Base-by-base conservation (phyloP, 2,797 vertebrate species). In the Malacoctenus gilli region DNA sequence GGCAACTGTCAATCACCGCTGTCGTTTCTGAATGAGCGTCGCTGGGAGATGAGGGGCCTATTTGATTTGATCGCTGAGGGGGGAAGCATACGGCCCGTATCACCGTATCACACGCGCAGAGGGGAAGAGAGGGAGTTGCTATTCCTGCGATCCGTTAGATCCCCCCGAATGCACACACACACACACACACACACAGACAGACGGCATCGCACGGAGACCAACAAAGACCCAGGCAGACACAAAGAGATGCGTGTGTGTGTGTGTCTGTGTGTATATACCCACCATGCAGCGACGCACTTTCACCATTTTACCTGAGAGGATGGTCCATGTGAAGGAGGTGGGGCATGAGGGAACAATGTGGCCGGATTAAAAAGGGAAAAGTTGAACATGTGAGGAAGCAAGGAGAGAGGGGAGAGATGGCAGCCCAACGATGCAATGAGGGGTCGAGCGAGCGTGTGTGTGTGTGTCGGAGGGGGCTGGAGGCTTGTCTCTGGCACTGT, bases 21-120 rank as follows among this genome's bases (percentile, higher is more conserved):
- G 85, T 81, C 72, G 41, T 47, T 70, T 86, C 57, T 78, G 84
- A 84, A 79, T 79, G 71, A 75, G 84, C 76, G 65, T 83, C 80
- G 48, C 68, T 56, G 75, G 64, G 73, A 85, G 81, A 84, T 72
- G 85, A 84, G 72, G n/a, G 77, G 62, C 39, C 70, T 70, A 62
- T 88, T 88, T 88, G 84, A 86, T 89, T 86, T 78, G 78, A 84
- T 83, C 71, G 63, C 74, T 73, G 67, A 78, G 72, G 79, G 79
- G 75, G 77, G n/a, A n/a, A 79, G 74, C 83, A 79, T 72, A 80
- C 42, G 70, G 63, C 62, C 58, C 55, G 71, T 75, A 84, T 81
- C 77, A 48, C 65, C 50, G 54, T 58, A 68, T 77, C 67, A 77
- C 76, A 82, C 71, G 59, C 55, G 25, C 51, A 75, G 51, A 59